Evolutionary conservation across 2,797 vertebrate species (phyloP).

Genomic region (Arrhamphus sclerolepis): DNA sequence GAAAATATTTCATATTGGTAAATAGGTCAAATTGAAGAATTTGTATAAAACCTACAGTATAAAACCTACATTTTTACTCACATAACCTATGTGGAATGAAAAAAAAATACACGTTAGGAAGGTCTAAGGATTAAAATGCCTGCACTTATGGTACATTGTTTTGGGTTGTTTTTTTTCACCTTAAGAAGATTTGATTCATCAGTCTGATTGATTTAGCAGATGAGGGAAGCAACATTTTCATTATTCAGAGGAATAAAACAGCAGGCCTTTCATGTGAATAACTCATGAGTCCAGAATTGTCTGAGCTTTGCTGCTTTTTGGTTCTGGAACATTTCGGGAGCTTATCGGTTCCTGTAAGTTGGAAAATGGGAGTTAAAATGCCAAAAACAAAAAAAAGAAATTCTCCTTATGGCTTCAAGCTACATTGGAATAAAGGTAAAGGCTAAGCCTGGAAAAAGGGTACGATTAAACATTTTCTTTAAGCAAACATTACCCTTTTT

Average conservation of each 20-base stretch:
- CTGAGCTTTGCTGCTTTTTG: not conserved
- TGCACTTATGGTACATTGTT: not conserved
- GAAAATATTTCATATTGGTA: too few relatives aligned
- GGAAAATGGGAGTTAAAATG: not conserved
- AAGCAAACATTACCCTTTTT: too few relatives aligned
- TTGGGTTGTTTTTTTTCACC: not conserved
- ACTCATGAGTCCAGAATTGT: not conserved
- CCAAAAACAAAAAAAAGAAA: too few relatives aligned
- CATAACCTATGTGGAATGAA: too few relatives aligned
- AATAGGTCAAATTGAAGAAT: too few relatives aligned
- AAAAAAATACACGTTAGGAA: too few relatives aligned
- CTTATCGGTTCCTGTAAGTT: not conserved
- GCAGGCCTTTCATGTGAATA: not conserved
- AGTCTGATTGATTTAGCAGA: constrained; percentile 4
- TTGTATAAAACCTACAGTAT: too few relatives aligned
- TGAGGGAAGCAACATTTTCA: not conserved
- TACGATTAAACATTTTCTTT: too few relatives aligned
- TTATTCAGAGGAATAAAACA: constrained; percentile 8
- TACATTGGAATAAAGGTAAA: not conserved
- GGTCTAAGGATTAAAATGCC: too few relatives aligned
- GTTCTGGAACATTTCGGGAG: not conserved
- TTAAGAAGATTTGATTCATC: constrained; percentile 1
- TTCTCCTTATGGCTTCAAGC: too few relatives aligned
- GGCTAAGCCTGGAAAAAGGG: not conserved
- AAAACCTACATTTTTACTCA: too few relatives aligned